These are phyloP conservation scores for Neuroterus valhalla DNA, from an alignment of 1,140 invertebrate genomes.

Conservation along the genomic window DNA sequence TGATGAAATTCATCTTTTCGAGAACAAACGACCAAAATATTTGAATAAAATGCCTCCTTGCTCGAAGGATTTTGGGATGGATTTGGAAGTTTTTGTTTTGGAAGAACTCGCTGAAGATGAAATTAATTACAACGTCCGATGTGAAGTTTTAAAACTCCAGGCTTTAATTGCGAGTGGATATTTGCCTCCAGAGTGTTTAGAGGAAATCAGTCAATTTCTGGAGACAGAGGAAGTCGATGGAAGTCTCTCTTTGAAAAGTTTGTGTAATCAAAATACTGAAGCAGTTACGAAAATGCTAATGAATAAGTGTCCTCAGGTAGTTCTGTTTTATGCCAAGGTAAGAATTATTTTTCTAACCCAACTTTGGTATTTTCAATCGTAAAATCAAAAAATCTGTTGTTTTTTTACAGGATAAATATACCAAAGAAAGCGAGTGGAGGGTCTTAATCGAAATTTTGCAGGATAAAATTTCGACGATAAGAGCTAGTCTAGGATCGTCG, in stretches of 20 bases:
- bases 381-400: conserved; percentile 37
- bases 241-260: conserved; percentile 65
- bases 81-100: conserved; percentile 53
- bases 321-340: conserved; percentile 78
- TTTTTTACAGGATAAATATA: conserved; percentile 73
- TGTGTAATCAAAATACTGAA: conserved; percentile 63
- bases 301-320: conserved; percentile 76
- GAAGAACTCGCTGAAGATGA: conserved; percentile 53
- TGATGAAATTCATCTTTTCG: conserved; percentile 71
- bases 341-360: conserved; percentile 23
- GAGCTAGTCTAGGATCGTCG: conserved; percentile 65
- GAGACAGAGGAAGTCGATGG: conserved; percentile 69
- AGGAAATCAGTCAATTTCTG: conserved; percentile 69
- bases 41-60: conserved; percentile 75
- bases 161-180: conserved; percentile 68
- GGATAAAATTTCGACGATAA: conserved; percentile 68
- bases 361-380: conserved; percentile 39
- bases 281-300: conserved; percentile 68
- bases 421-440: conserved; percentile 76
- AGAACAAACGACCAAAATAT: conserved; percentile 70
- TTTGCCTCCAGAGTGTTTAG: conserved; percentile 68
- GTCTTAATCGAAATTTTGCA: conserved; percentile 73
- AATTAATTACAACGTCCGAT: conserved; percentile 51
- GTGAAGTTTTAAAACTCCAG: conserved; percentile 69
- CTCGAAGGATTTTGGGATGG: conserved; percentile 58